These are phyloP conservation scores for Sebastes hubbsi DNA, from an alignment of 2,797 vertebrate genomes.

Conservation along the genomic window DNA sequence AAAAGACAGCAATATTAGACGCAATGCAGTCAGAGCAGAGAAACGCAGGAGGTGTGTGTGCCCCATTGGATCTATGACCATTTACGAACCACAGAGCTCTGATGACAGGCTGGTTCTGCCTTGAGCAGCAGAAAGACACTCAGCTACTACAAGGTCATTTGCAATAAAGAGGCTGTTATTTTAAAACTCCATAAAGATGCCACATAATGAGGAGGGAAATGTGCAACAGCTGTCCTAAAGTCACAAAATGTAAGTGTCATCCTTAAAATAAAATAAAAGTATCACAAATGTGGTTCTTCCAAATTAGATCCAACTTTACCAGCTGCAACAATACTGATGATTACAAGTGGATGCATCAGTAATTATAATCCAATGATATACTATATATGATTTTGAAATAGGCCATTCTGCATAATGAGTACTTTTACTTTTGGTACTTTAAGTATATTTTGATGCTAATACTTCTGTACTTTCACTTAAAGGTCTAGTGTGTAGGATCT, in stretches of 20 bases:
- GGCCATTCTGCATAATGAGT: background rate
- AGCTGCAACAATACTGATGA: background rate
- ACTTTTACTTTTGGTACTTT: background rate
- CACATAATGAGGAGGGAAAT: background rate
- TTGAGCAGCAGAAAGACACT: background rate
- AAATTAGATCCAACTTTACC: background rate
- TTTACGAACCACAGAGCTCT: background rate
- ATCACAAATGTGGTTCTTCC: background rate
- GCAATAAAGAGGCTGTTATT: background rate
- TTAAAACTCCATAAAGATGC: background rate
- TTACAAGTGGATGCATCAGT: background rate
- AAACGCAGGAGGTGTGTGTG: background rate
- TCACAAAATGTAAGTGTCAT: background rate
- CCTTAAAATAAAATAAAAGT: background rate
- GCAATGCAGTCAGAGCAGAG: background rate
- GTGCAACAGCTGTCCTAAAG: background rate
- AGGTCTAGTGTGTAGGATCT: too few relatives aligned
- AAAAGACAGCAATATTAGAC: background rate
- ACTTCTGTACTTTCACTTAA: background rate
- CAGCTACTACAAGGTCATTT: slow-evolving; percentile 34
- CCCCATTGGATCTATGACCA: background rate
- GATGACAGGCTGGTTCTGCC: slow-evolving; percentile 24
- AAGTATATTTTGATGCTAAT: background rate
- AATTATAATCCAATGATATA: background rate
- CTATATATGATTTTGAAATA: background rate